These are phyloP conservation scores for Diarsia mendica DNA, from an alignment of 2,888 invertebrate genomes.

Conservation along the genomic window DNA sequence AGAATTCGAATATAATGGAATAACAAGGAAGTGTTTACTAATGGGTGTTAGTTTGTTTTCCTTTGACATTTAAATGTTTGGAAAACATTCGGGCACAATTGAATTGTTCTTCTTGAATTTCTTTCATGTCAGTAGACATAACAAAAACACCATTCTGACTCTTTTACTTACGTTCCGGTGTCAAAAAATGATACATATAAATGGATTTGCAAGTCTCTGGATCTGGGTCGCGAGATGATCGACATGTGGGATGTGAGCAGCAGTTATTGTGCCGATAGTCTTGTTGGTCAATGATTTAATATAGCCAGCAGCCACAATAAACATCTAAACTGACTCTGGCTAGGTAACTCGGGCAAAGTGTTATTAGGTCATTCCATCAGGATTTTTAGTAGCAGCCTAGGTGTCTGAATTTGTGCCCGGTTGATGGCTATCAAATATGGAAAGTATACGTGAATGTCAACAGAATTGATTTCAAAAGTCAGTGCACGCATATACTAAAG, in stretches of 20 bases:
- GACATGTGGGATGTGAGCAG: neutral
- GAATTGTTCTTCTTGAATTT: neutral
- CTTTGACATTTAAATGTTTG: constrained; percentile 3
- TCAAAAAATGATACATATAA: constrained; percentile 1
- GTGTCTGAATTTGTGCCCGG: too few relatives aligned
- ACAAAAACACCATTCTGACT: constrained; percentile 8
- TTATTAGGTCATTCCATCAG: too few relatives aligned
- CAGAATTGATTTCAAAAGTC: constrained; percentile 32
- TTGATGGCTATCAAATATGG: too few relatives aligned
- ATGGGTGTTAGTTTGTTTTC: neutral
- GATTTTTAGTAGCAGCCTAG: too few relatives aligned
- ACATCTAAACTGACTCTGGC: neutral
- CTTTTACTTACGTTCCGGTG: neutral
- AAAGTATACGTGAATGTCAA: neutral
- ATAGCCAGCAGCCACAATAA: neutral
- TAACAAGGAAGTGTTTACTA: neutral
- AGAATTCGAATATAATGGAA: neutral
- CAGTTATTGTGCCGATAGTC: neutral
- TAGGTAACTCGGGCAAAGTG: too few relatives aligned
- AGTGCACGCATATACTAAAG: constrained; percentile 46
- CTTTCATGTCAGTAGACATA: neutral
- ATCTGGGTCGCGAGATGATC: neutral
- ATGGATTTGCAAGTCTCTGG: neutral
- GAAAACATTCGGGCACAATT: constrained; percentile 5
- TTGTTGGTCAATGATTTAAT: neutral